These are phyloP conservation scores for Podargus strigoides DNA, from an alignment of 2,797 vertebrate species.

Conservation along the genomic window DNA sequence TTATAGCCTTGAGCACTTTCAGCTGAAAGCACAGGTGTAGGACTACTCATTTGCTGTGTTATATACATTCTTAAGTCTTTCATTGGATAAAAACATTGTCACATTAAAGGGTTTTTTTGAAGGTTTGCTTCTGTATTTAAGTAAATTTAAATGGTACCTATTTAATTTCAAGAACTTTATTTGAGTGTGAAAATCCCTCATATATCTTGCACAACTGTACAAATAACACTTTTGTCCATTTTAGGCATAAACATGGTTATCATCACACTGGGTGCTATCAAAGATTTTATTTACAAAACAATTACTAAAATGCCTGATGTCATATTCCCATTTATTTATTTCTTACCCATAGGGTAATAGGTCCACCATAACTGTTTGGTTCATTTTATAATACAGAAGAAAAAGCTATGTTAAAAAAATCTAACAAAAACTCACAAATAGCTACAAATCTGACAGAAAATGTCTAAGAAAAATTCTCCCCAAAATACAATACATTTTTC, in stretches of 20 bases:
- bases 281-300: constrained; percentile 98
- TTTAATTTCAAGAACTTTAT: constrained; percentile 70
- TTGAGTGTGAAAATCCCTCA: constrained; percentile 83
- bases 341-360: constrained; percentile 99
- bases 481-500: constrained; percentile 82
- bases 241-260: constrained; percentile 85
- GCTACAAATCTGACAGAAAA: constrained; percentile 90
- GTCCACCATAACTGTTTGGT: constrained; percentile 94
- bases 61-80: neutral
- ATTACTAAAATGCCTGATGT: constrained; percentile 90
- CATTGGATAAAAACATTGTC: neutral
- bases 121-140: neutral
- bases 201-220: constrained; percentile 81
- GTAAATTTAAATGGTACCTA: neutral
- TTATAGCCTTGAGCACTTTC: neutral
- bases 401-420: constrained; percentile 93
- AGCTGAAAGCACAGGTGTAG: neutral
- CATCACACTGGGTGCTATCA: constrained; percentile 85
- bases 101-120: neutral
- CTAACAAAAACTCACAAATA: constrained; percentile 88
- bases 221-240: constrained; percentile 84
- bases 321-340: constrained; percentile 94
- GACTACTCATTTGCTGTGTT: neutral
- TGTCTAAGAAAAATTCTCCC: constrained; percentile 79
- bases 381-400: constrained; percentile 93